Conservation (phyloP, 64 coral and sea anemone species). For the Actinia equina region DNA sequence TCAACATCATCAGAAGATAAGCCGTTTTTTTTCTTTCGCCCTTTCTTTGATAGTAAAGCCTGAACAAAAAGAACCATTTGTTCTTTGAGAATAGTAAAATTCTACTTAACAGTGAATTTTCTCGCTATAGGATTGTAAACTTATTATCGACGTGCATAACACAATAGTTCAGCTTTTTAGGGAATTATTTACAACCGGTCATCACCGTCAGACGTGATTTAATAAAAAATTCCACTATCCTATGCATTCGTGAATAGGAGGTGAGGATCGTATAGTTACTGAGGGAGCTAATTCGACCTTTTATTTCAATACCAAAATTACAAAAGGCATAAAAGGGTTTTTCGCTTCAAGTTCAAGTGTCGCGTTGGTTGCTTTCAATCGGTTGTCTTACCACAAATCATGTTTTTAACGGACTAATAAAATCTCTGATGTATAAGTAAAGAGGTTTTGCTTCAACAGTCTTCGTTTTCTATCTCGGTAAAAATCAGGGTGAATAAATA, state of each 20-base stretch:
- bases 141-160: not conserved
- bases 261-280: not conserved
- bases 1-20: slow-evolving; percentile 10
- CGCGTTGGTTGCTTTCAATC: not conserved
- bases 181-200: not conserved
- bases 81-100: not conserved
- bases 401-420: slow-evolving; percentile 6
- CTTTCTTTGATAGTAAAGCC: not conserved
- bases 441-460: not conserved
- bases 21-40: not conserved
- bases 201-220: not conserved
- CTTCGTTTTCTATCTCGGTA: not conserved
- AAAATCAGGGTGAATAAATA: not conserved
- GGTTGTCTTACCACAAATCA: slow-evolving; percentile 17
- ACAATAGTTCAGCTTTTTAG: not conserved
- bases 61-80: not conserved
- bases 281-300: not conserved
- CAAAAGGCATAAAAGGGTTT: not conserved
- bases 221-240: slow-evolving; percentile 1
- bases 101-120: slow-evolving; percentile 6
- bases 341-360: not conserved
- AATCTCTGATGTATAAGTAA: not conserved
- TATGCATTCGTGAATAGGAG: not conserved
- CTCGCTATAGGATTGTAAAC: slow-evolving; percentile 2
- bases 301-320: not conserved